These are phyloP conservation scores for Spialia ferax DNA, from an alignment of 2,888 invertebrate species.

Conservation along the genomic window DNA sequence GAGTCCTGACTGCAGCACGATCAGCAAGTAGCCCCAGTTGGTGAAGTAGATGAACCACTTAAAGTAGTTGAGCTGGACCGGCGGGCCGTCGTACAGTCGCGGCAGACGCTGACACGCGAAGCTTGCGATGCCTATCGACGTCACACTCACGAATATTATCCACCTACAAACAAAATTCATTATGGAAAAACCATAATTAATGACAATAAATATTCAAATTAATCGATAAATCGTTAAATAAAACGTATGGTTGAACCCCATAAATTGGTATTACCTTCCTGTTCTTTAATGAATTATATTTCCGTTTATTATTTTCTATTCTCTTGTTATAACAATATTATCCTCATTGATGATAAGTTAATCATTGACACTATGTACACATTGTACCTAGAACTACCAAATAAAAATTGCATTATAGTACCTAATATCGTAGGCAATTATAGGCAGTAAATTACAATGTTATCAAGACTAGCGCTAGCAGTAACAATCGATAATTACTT, in stretches of 20 bases:
- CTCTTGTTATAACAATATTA: no score
- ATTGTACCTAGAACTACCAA: no score
- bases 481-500: constrained; percentile 22
- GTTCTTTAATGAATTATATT: no score
- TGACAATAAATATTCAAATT: neutral
- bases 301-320: no score
- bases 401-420: no score
- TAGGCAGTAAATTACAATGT: neutral
- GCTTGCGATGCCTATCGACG: constrained; percentile 76
- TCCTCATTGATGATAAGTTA: no score
- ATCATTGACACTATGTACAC: no score
- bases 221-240: no score
- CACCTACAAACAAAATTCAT: constrained; percentile 73
- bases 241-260: neutral
- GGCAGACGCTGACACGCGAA: constrained; percentile 76
- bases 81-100: constrained; percentile 65
- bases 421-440: no score
- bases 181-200: neutral
- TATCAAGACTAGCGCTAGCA: neutral
- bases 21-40: constrained; percentile 89
- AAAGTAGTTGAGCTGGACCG: constrained; percentile 73
- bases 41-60: constrained; percentile 92
- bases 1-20: constrained; percentile 86
- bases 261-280: neutral
- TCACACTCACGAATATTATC: constrained; percentile 81